Conservation (phyloP, 2,797 vertebrate genomes). For the Sylvia borin region DNA sequence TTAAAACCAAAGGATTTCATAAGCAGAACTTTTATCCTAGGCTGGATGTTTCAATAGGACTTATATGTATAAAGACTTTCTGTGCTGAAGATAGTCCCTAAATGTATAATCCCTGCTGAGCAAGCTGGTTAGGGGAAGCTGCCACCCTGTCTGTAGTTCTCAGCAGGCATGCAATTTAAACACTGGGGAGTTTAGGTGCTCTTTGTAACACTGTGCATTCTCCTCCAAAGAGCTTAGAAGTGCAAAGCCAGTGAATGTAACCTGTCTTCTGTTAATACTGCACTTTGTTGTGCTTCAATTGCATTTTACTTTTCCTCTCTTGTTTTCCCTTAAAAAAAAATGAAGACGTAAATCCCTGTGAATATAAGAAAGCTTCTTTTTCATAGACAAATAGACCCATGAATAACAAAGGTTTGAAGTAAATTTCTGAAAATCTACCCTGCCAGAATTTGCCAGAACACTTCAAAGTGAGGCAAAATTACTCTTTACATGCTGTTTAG, state of each 20-base stretch:
- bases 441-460: not conserved
- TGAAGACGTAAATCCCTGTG: not conserved
- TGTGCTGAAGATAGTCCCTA: not conserved
- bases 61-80: not conserved
- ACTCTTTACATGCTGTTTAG: not conserved
- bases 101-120: constrained; percentile 37
- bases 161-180: constrained; percentile 4
- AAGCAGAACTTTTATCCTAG: constrained; percentile 31
- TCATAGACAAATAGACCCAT: not conserved
- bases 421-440: not conserved
- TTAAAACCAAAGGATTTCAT: not conserved
- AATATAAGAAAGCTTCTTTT: not conserved
- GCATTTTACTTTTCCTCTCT: not conserved
- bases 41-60: not conserved
- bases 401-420: not conserved
- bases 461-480: not conserved
- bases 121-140: not conserved
- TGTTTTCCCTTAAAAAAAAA: not conserved
- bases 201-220: not conserved
- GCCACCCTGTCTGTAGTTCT: not conserved
- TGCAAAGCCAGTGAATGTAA: constrained; percentile 9
- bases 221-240: constrained; percentile 1
- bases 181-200: not conserved
- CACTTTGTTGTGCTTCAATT: not conserved
- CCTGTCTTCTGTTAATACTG: not conserved